phyloP scores from a whole-genome alignment of 2,888 invertebrate genomes.

The Monochamus alternatus region DNA sequence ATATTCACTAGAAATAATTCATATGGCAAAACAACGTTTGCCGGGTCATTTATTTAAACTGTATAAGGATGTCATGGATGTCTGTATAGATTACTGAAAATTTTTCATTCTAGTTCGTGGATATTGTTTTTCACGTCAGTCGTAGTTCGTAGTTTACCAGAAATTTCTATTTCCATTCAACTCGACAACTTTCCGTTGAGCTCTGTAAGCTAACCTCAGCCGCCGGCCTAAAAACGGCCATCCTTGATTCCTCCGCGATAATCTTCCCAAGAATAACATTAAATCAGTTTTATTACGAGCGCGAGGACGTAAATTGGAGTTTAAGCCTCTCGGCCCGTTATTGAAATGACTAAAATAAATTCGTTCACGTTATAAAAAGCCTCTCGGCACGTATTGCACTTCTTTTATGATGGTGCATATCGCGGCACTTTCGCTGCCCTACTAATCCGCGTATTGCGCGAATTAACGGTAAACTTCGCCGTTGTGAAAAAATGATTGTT shows the following conservation, averaged over 20 bases:
- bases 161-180: too few relatives aligned
- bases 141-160: too few relatives aligned
- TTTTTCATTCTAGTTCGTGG: too few relatives aligned
- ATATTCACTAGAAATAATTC: too few relatives aligned
- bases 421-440: conserved; percentile 39
- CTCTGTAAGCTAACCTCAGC: neutral
- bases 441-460: conserved; percentile 15
- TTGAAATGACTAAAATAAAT: conserved; percentile 45
- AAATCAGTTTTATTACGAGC: conserved; percentile 52
- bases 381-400: conserved; percentile 29
- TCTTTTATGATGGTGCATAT: conserved; percentile 34
- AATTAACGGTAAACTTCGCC: conserved; percentile 27
- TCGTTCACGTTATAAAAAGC: conserved; percentile 31
- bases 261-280: conserved; percentile 42
- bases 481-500: conserved; percentile 23
- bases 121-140: too few relatives aligned
- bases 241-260: conserved; percentile 32
- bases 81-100: too few relatives aligned
- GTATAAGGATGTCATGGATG: too few relatives aligned
- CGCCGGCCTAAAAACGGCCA: conserved; percentile 10
- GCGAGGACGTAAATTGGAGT: conserved; percentile 51
- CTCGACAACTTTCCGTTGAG: neutral
- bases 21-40: too few relatives aligned
- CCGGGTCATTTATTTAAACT: too few relatives aligned
- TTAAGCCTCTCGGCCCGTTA: conserved; percentile 48